These are phyloP conservation scores for Cololabis saira DNA, from an alignment of 2,113 vertebrate species.

Conservation along the genomic window DNA sequence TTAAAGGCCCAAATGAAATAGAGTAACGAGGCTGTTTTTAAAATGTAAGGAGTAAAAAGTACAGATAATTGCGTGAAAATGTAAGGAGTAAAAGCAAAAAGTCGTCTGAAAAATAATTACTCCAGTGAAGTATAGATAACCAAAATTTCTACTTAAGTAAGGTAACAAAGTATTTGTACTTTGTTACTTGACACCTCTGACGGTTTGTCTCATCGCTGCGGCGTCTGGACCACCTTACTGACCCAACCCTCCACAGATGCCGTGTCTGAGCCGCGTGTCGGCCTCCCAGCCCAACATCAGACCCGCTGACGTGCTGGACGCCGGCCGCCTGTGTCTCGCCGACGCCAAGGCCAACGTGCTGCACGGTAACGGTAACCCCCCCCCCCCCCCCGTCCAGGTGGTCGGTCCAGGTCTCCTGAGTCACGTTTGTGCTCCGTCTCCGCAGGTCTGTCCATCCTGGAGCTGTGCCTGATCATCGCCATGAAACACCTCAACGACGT, in stretches of 20 bases:
- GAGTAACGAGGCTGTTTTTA: too few relatives aligned
- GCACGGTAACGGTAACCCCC: slow-evolving; percentile 82
- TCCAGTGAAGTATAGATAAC: too few relatives aligned
- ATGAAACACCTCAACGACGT: slow-evolving; percentile 97
- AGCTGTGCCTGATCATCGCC: slow-evolving; percentile 95
- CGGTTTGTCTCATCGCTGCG: too few relatives aligned
- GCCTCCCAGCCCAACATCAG: slow-evolving; percentile 79
- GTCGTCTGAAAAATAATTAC: too few relatives aligned
- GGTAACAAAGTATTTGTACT: too few relatives aligned
- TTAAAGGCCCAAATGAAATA: too few relatives aligned
- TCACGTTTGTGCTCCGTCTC: background rate
- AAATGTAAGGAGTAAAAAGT: too few relatives aligned
- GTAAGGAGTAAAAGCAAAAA: too few relatives aligned
- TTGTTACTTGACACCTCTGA: too few relatives aligned
- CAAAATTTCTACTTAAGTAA: too few relatives aligned
- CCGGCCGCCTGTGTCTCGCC: slow-evolving; percentile 76
- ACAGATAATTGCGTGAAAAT: too few relatives aligned
- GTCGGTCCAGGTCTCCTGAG: too few relatives aligned
- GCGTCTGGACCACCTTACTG: background rate
- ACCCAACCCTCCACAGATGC: slow-evolving; percentile 70
- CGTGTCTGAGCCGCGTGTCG: slow-evolving; percentile 81
- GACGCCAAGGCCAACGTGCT: slow-evolving; percentile 92
- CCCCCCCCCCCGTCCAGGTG: fast-evolving
- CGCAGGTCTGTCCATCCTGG: slow-evolving; percentile 92
- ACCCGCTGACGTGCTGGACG: slow-evolving; percentile 86